Conservation (phyloP, 2,797 vertebrate species). For the Rhinoraja longicauda region DNA sequence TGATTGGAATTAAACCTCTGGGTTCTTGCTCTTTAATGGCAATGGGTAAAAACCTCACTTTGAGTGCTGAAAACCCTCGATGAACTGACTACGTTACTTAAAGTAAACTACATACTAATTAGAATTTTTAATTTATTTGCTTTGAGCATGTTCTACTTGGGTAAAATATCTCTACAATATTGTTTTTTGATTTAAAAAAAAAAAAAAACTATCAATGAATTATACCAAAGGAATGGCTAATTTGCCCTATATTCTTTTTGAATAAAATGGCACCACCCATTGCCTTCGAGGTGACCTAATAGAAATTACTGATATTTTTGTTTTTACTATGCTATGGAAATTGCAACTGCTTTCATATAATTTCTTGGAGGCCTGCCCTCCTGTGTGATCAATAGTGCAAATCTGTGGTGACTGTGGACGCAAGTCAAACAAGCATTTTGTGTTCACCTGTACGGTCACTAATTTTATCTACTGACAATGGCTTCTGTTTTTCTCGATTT, state of each 20-base stretch:
- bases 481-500: conserved; percentile 16
- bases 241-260: background rate
- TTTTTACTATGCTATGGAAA: background rate
- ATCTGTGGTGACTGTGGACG: background rate
- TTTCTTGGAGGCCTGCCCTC: background rate
- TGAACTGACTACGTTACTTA: background rate
- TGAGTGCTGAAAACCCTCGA: background rate
- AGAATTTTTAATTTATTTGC: background rate
- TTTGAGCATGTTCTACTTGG: background rate
- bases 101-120: background rate
- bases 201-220: background rate
- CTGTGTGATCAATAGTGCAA: background rate
- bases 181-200: background rate
- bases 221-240: background rate
- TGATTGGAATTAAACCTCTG: background rate
- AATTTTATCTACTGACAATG: background rate
- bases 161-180: background rate
- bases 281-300: background rate
- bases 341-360: background rate
- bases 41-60: background rate
- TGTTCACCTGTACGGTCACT: background rate
- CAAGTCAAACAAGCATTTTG: background rate
- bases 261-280: background rate
- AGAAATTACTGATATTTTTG: background rate
- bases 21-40: background rate